Base-by-base conservation (phyloP, 1,140 invertebrate species). In the Eriocheir sinensis region DNA sequence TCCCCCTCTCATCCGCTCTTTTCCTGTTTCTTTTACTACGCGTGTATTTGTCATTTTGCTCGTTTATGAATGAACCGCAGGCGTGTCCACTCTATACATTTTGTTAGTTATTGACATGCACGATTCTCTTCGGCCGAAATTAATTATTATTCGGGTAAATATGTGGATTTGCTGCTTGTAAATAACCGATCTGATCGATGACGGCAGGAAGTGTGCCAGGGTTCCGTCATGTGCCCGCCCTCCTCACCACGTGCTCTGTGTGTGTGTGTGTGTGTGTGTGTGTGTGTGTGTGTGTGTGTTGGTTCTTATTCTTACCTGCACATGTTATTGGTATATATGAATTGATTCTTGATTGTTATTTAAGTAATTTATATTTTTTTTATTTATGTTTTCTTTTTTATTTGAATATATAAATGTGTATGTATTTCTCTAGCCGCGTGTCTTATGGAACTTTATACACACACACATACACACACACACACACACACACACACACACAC, bases 401-500 rank as follows among this genome's bases (percentile, higher is more conserved):
- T n/a, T n/a, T n/a, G n/a, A n/a, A n/a, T n/a, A 72, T 72, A 72
- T 21, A 72, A 72, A 72, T 72, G 27, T 21, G 21, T 21, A 1
- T 72, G 21, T 72, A 8, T 21, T n/a, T n/a, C n/a, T n/a, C n/a
- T n/a, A n/a, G n/a, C n/a, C n/a, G n/a, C n/a, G n/a, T n/a, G n/a
- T n/a, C n/a, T n/a, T n/a, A n/a, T 72, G 60, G 15, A 72, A 15
- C 15, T 12, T 72, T n/a, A 72, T 15, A n/a, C n/a, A 72, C 60
- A 72, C 60, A 72, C 60, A 72, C 60, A 72, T n/a, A 72, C 60
- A 9, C 81, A 9, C 30, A 85, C 81, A 15, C 9, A 83, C 81
- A 83, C 81, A 83, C 81, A 83, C 81, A 83, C 81, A 83, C 81
- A 83, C 81, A 83, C 81, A 83, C 81, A 83, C 81, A 83, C 81